Evolutionary conservation across 2,797 vertebrate species (phyloP), one percentile per base, ranked within the genome.

Genomic region (Parotocinclus haroldoi): DNA sequence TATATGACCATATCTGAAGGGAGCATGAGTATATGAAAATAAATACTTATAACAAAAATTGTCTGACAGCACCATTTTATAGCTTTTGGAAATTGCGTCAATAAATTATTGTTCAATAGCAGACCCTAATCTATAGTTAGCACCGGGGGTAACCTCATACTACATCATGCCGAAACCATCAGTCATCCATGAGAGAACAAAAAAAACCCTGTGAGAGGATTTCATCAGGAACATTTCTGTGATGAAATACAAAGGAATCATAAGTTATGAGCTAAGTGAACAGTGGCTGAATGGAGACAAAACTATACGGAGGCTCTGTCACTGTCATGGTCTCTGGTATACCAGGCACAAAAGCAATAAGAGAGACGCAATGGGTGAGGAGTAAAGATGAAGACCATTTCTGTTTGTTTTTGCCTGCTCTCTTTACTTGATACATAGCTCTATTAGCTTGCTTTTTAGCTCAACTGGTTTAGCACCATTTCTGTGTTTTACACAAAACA

Each of bases 271-370:
- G 74, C 64, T 76, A 27, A 73, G 82, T 69, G 71, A 76, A 63
- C 52, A 57, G 58, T n/a, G 17, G 69, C 63, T 72, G 55, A 50
- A 71, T 77, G 11, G 73, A 71, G 51, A 27, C 57, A 27, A 18
- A 64, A 37, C 55, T 36, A 7, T 14, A 63, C 69, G 75, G 79
- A 72, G 69, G 73, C 72, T 75, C 68, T 74, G 76, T 69, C 55
- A 71, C 74, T 79, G 49, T 76, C 67, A 76, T 63, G 45, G 58
- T 73, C 73, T 63, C 63, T 58, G 69, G 68, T 71, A 63, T 61
- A 55, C 54, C 75, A 79, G 69, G 67, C n/a, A 80, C 77, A 82
- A 79, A 72, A 63, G 71, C 57, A 73, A 73, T 52, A 36, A 69
- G 45, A 62, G 54, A 58, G 56, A 73, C 71, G 80, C 75, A 82